phyloP scores from a whole-genome alignment of 2,797 vertebrate species.

The Phylloscopus collybita region DNA sequence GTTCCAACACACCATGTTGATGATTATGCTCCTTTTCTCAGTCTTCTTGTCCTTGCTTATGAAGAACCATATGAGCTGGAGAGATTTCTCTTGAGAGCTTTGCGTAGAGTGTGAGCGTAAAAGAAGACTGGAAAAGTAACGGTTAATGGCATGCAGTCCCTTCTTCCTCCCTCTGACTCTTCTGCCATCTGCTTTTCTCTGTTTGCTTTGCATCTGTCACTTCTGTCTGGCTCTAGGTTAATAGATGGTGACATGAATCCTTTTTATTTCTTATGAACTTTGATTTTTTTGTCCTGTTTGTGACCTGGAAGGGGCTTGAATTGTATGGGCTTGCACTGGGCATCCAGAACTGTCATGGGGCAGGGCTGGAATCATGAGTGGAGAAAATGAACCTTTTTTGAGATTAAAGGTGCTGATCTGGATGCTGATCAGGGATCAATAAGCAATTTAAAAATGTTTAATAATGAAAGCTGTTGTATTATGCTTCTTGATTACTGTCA shows the following conservation, averaged over 20 bases:
- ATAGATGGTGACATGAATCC: constrained; percentile 12
- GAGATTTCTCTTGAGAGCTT: constrained; percentile 79
- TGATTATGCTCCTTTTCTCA: constrained; percentile 84
- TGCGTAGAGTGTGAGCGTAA: constrained; percentile 75
- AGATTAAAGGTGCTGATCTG: not conserved
- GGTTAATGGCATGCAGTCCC: constrained; percentile 86
- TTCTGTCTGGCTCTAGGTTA: constrained; percentile 53
- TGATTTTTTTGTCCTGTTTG: not conserved
- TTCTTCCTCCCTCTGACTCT: constrained; percentile 65
- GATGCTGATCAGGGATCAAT: not conserved
- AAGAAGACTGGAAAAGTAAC: constrained; percentile 85
- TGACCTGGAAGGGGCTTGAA: constrained; percentile 49
- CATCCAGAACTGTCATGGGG: not conserved
- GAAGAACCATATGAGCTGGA: constrained; percentile 78
- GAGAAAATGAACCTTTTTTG: not conserved
- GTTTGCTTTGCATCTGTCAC: constrained; percentile 70
- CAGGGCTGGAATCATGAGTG: not conserved
- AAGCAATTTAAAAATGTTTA: not conserved
- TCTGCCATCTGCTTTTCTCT: constrained; percentile 73
- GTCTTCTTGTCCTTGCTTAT: constrained; percentile 81
- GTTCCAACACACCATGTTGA: constrained; percentile 63
- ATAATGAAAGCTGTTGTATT: not conserved
- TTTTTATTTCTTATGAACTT: not conserved
- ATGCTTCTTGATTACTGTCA: not conserved
- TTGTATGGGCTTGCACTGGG: not conserved